These are phyloP conservation scores for Saguinus imperator DNA, from an alignment of 2,113 vertebrate species.

Conservation along the genomic window DNA sequence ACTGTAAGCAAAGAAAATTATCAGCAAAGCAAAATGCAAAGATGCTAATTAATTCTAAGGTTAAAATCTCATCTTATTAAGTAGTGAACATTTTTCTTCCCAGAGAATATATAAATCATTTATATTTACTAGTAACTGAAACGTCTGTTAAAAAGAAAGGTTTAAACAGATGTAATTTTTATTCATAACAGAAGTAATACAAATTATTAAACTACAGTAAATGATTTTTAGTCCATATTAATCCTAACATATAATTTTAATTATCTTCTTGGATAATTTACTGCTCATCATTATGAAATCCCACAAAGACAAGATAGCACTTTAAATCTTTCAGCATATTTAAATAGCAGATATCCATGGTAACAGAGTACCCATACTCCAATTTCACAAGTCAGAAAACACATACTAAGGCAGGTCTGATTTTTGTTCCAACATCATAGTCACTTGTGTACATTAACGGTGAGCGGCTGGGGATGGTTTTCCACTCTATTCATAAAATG, in stretches of 20 bases:
- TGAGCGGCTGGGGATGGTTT: not conserved
- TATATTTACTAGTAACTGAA: conserved; percentile 44
- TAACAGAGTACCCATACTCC: conserved; percentile 50
- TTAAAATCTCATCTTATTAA: conserved; percentile 8
- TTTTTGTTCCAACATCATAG: conserved; percentile 14
- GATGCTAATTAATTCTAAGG: conserved; percentile 57
- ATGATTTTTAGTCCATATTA: conserved; percentile 48
- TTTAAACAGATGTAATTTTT: conserved; percentile 43
- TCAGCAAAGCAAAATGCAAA: conserved; percentile 52
- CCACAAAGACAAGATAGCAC: conserved; percentile 49
- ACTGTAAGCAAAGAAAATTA: conserved; percentile 47
- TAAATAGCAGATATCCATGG: conserved; percentile 59
- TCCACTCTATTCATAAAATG: conserved; percentile 36
- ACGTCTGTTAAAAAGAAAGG: conserved; percentile 47
- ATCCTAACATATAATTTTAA: conserved; percentile 59
- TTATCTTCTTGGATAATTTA: conserved; percentile 48
- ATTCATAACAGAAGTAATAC: conserved; percentile 34
- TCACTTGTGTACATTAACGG: conserved; percentile 38
- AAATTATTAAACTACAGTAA: not conserved
- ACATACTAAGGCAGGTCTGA: conserved; percentile 14
- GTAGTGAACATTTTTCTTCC: conserved; percentile 47
- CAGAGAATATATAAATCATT: conserved; percentile 41
- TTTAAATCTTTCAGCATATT: conserved; percentile 53
- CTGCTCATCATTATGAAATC: conserved; percentile 36
- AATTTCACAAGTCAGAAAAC: conserved; percentile 58